A percentile compares a stretch with the other conserved stretches of the same genome.
Evolutionary conservation across 2,888 invertebrate genomes (phyloP).

Genomic region (Neoascia interrupta): DNA sequence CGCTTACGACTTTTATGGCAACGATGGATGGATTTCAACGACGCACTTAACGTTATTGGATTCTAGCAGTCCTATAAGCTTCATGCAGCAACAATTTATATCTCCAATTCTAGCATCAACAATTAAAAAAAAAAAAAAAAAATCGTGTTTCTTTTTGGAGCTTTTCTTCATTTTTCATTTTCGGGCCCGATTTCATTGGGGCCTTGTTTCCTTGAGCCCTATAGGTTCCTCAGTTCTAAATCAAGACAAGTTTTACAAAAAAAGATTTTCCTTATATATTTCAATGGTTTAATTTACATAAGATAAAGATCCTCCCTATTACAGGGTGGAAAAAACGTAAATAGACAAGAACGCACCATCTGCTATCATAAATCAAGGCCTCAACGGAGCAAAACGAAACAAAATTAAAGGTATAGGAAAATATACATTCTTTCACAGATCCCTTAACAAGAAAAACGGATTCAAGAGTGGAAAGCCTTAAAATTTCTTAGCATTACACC

Average conservation of each 20-base stretch:
- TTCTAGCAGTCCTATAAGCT: too few relatives aligned
- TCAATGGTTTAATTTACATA: too few relatives aligned
- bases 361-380: constrained; percentile 30
- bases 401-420: constrained; percentile 8
- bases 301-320: too few relatives aligned
- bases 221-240: too few relatives aligned
- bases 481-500: constrained; percentile 36
- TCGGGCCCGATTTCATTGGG: too few relatives aligned
- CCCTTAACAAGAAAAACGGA: constrained; percentile 16
- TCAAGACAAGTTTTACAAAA: too few relatives aligned
- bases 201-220: too few relatives aligned
- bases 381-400: constrained; percentile 27
- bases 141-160: too few relatives aligned
- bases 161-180: too few relatives aligned
- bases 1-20: background rate
- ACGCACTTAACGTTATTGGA: constrained; percentile 11
- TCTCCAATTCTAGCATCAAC: constrained; percentile 15
- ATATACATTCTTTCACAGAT: background rate
- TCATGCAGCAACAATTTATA: constrained; percentile 23
- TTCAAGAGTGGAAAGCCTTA: constrained; percentile 10
- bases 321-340: too few relatives aligned
- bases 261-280: too few relatives aligned
- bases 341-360: background rate
- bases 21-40: background rate
- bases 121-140: too few relatives aligned